Evolutionary conservation across 2,888 invertebrate species (phyloP), one percentile per base, ranked within the genome.

Genomic region (Acronicta aceris): DNA sequence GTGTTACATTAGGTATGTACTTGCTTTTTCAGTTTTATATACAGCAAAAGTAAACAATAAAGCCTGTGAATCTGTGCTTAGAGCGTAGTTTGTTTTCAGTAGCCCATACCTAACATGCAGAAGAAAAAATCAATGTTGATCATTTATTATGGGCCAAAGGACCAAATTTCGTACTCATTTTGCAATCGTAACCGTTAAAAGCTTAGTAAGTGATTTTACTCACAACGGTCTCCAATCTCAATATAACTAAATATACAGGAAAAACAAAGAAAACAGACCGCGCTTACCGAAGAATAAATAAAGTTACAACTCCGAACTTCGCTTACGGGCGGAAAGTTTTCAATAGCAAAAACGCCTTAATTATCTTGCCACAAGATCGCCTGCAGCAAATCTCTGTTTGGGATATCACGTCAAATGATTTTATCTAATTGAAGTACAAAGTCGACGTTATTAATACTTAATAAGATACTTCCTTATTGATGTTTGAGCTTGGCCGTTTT

Each of bases 401-500:
- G 76, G 76, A 82, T 81, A 82, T 80, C 77, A 79, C 71, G 69
- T 81, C 80, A 75, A 80, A 81, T 83, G 80, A 82, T 81, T 83
- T 82, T 81, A 76, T 79, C 76, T 83, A 84, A 87, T 83, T 81
- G 79, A 79, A 81, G 80, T 80, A 83, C 79, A 84, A 83, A 85
- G 79, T 81, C 76, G 73, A 65, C 76, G 80, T 82, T 82, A 83
- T 85, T 84, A 84, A 86, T 84, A 80, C 81, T 85, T 86, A 84
- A 87, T 84, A 82, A 84, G 80, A 79, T 85, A 81, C 83, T 86
- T 90, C 87, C 87, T 85, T 85, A 89, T 87, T 84, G 83, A 88
- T 87, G 84, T 85, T 87, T 81, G 83, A 86, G 85, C 83, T 83
- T 81, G 84, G 82, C 78, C 83, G 84, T 84, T 78, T 86, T 83